These are phyloP conservation scores for Cryptus viduatorius DNA, from an alignment of 2,888 invertebrate species.

Conservation along the genomic window DNA sequence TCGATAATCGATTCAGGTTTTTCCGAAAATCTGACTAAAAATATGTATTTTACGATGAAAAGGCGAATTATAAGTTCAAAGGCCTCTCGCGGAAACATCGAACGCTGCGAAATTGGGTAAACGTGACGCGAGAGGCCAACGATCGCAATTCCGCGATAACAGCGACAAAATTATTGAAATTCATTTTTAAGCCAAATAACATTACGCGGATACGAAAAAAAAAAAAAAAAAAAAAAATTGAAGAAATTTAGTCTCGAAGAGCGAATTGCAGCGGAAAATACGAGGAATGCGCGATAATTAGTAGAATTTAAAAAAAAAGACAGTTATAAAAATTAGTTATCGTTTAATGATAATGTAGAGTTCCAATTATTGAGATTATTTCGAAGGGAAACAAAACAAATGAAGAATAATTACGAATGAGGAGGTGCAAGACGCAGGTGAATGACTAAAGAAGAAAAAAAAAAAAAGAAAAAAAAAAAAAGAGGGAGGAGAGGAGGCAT, in stretches of 20 bases:
- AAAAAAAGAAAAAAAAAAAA: conserved; percentile 41
- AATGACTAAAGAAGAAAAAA: background rate
- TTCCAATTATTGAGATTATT: background rate
- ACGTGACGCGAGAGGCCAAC: conserved; percentile 22
- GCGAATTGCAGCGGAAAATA: background rate
- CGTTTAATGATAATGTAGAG: background rate
- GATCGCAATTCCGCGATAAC: background rate
- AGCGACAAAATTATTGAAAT: background rate
- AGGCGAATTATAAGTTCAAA: conserved; percentile 31
- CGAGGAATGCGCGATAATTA: background rate
- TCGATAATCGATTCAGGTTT: conserved; percentile 15
- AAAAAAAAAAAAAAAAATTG: background rate
- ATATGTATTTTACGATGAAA: background rate
- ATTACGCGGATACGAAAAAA: background rate
- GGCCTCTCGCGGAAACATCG: conserved; percentile 17
- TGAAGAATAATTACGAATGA: conserved; percentile 37
- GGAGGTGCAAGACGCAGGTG: background rate
- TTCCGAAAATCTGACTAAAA: background rate
- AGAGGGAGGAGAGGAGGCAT: conserved; percentile 73
- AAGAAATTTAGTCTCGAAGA: background rate
- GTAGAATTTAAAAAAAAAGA: background rate
- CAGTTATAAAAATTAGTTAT: background rate
- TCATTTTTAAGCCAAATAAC: background rate
- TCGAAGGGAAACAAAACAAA: conserved; percentile 23
- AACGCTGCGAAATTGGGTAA: conserved; percentile 51